Percentiles rank a stretch among this genome's conserved stretches.
These are phyloP conservation scores for Parasteatoda lunata DNA, from an alignment of 2,888 invertebrate genomes.

Conservation along the genomic window DNA sequence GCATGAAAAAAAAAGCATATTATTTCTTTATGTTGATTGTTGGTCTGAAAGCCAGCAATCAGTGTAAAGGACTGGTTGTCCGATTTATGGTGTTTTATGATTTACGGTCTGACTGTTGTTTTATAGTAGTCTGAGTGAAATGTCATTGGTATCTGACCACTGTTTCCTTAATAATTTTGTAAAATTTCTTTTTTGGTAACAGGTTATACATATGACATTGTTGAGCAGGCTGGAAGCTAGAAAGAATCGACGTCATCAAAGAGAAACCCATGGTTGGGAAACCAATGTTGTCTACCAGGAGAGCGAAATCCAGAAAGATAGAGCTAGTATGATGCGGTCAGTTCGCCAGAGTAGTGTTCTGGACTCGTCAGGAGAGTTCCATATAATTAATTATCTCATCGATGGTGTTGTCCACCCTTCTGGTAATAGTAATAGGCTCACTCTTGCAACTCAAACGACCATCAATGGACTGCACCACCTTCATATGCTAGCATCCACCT, in stretches of 20 bases:
- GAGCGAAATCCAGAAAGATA: slow-evolving; percentile 67
- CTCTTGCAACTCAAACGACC: slow-evolving; percentile 76
- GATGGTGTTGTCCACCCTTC: slow-evolving; percentile 44
- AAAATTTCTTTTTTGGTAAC: slow-evolving; percentile 1
- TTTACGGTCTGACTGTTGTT: too few relatives aligned
- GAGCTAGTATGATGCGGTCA: slow-evolving; percentile 67
- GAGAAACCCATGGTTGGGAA: slow-evolving; percentile 50
- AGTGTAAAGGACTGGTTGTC: too few relatives aligned
- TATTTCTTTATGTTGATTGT: too few relatives aligned
- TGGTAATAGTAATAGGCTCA: slow-evolving; percentile 72
- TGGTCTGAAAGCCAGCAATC: too few relatives aligned
- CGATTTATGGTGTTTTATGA: too few relatives aligned
- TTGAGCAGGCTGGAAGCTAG: slow-evolving; percentile 71
- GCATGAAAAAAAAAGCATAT: too few relatives aligned
- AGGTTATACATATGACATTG: slow-evolving; percentile 72
- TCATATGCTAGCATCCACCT: slow-evolving; percentile 74
- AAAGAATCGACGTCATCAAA: slow-evolving; percentile 60
- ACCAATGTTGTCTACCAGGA: slow-evolving; percentile 55
- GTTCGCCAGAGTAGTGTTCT: slow-evolving; percentile 71
- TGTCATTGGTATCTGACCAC: too few relatives aligned
- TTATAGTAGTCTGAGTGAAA: too few relatives aligned
- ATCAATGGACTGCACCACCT: slow-evolving; percentile 75
- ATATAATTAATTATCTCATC: slow-evolving; percentile 73
- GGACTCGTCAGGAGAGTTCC: slow-evolving; percentile 75
- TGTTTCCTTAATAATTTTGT: too few relatives aligned